These are phyloP conservation scores for Aspidiotus destructor DNA, from an alignment of 2,888 invertebrate genomes.

Conservation along the genomic window DNA sequence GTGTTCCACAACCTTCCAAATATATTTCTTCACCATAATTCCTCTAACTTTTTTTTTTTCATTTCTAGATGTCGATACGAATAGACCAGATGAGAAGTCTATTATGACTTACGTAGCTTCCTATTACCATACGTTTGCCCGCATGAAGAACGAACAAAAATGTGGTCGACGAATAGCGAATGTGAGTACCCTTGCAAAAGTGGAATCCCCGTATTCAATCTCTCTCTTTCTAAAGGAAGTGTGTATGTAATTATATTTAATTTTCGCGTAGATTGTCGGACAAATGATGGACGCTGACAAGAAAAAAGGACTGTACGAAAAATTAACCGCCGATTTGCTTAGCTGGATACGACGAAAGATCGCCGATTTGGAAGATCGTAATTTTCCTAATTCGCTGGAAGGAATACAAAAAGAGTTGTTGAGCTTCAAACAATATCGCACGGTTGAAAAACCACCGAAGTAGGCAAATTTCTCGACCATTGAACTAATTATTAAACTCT, in stretches of 20 bases:
- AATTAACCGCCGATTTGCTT: slow-evolving; percentile 70
- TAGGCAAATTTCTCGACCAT: slow-evolving; percentile 43
- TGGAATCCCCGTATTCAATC: not conserved
- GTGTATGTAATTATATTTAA: not conserved
- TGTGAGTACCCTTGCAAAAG: slow-evolving; percentile 49
- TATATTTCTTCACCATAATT: too few relatives aligned
- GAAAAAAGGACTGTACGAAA: slow-evolving; percentile 80
- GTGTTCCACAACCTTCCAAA: too few relatives aligned
- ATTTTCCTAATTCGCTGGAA: slow-evolving; percentile 88
- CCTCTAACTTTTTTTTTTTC: slow-evolving; percentile 2
- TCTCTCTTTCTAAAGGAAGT: not conserved
- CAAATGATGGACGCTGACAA: slow-evolving; percentile 93
- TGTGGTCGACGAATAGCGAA: slow-evolving; percentile 95
- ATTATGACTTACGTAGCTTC: slow-evolving; percentile 98
- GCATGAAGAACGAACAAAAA: slow-evolving; percentile 98
- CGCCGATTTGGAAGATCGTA: slow-evolving; percentile 65
- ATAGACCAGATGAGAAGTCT: slow-evolving; percentile 92
- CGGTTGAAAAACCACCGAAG: slow-evolving; percentile 96
- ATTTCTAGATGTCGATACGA: slow-evolving; percentile 75
- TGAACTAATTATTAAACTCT: too few relatives aligned
- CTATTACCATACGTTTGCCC: slow-evolving; percentile 97
- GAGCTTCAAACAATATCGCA: slow-evolving; percentile 89
- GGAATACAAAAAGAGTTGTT: slow-evolving; percentile 85
- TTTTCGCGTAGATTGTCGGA: slow-evolving; percentile 71
- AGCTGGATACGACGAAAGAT: slow-evolving; percentile 90